Percentiles rank a stretch among this genome's conserved stretches.
These are phyloP conservation scores for Gavia stellata DNA, from an alignment of 2,113 vertebrate species.

Conservation along the genomic window DNA sequence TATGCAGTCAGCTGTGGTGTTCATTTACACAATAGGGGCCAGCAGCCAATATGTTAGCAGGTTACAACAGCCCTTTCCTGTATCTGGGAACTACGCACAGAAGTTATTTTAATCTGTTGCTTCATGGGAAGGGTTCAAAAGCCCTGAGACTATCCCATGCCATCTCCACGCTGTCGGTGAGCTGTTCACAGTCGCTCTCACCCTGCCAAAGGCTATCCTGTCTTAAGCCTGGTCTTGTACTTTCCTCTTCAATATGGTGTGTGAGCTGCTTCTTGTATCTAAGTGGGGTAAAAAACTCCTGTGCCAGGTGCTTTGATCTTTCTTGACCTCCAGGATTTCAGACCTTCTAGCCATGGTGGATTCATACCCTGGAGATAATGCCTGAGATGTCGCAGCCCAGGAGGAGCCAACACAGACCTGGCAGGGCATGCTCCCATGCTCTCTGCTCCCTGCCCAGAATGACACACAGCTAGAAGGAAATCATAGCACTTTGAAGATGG, in stretches of 20 bases:
- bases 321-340: neutral
- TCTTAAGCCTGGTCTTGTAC: neutral
- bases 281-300: neutral
- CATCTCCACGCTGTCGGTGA: neutral
- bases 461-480: neutral
- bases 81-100: neutral
- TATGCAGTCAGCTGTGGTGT: neutral
- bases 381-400: neutral
- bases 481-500: neutral
- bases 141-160: neutral
- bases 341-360: neutral
- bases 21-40: neutral
- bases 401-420: neutral
- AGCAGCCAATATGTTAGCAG: neutral
- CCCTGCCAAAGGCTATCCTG: neutral
- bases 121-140: neutral
- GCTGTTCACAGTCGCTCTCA: neutral
- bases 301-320: neutral
- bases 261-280: neutral
- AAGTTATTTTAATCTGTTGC: neutral
- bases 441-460: neutral
- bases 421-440: rapidly evolving
- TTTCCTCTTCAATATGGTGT: neutral
- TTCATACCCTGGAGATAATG: neutral
- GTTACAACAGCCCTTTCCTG: neutral